Evolutionary conservation across 2,113 vertebrate species (phyloP).

Genomic region (Gasterosteus aculeatus): DNA sequence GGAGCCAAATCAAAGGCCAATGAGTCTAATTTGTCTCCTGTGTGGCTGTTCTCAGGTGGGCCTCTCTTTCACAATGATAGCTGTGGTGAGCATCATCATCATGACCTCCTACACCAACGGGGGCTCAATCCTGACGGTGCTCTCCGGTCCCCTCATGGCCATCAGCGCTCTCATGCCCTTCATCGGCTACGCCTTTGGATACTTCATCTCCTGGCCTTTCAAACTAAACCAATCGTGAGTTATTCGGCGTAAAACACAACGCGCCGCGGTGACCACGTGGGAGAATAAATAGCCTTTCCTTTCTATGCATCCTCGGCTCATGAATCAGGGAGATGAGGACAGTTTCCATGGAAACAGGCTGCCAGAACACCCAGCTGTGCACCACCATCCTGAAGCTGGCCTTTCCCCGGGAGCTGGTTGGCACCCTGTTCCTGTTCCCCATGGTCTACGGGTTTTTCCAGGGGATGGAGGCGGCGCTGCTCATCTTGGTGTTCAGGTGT

Average conservation of each 20-base stretch:
- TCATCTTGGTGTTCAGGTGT: conserved; percentile 75
- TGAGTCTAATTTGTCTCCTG: not conserved
- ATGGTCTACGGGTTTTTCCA: conserved; percentile 81
- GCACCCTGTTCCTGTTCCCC: conserved; percentile 84
- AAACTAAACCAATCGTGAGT: conserved; percentile 78
- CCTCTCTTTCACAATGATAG: conserved; percentile 53
- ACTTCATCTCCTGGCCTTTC: conserved; percentile 79
- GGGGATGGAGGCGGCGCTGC: conserved; percentile 72
- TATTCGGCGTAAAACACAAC: not conserved
- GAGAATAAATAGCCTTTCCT: not conserved
- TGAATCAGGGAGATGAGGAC: conserved; percentile 78
- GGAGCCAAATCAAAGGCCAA: not conserved
- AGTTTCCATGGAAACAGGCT: conserved; percentile 85
- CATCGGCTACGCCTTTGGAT: conserved; percentile 83
- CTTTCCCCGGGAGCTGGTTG: conserved; percentile 76
- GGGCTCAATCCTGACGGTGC: conserved; percentile 43
- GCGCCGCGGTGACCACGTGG: not conserved
- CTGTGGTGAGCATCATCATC: conserved; percentile 39
- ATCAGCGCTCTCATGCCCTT: conserved; percentile 84
- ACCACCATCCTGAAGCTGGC: conserved; percentile 79
- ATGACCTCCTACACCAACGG: conserved; percentile 54
- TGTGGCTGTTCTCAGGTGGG: conserved; percentile 72
- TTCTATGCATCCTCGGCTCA: conserved; percentile 6
- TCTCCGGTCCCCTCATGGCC: conserved; percentile 78
- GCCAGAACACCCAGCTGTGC: conserved; percentile 85